Evolutionary conservation across 2,888 invertebrate species (phyloP), one percentile per base, ranked within the genome.

Genomic region (Galeruca laticollis): DNA sequence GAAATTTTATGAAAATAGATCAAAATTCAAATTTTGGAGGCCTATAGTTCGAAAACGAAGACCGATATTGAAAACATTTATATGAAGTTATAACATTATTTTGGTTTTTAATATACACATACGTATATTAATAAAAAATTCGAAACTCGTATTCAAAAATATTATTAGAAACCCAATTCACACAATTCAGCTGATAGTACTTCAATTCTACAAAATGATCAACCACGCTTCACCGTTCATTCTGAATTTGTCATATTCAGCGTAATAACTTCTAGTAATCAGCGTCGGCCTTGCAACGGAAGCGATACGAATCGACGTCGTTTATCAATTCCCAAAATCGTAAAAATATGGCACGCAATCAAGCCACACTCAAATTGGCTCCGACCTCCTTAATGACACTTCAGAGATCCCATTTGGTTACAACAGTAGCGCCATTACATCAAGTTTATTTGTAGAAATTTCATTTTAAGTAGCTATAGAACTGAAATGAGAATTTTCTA

Each of bases 261-360:
- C 52, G 52, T 52, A 21, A 51, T 21, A 51, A 18, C 21, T 18
- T 18, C 2, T 20, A 52, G 52, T 21, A 52, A 52, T 52, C 52
- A 52, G 52, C 6, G 10, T 20, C 11, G 21, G 6, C 6, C 8
- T 52, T 52, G 11, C 0, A 52, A 10, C 47, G 52, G n/a, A 52
- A 52, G 13, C 26, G 52, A 52, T 26, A 52, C n/a, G 52, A n/a
- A 13, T n/a, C n/a, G 52, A 26, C 10, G 52, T 52, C 26, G 26
- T 52, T 52, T 26, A 26, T 52, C 26, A 26, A 26, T 52, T 2
- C 21, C 26, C n/a, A 15, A 4, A 52, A 26, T 26, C 13, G 26
- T 52, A 26, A 52, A 52, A 52, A 52, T 52, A 52, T 52, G 26
- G 49, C 8, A 47, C 21, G 20, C 18, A 51, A 51, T 21, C 4